A percentile compares a stretch with the other conserved stretches of the same genome.
Evolutionary conservation across 1,140 invertebrate species (phyloP).

Genomic region (Drosophila cardini): DNA sequence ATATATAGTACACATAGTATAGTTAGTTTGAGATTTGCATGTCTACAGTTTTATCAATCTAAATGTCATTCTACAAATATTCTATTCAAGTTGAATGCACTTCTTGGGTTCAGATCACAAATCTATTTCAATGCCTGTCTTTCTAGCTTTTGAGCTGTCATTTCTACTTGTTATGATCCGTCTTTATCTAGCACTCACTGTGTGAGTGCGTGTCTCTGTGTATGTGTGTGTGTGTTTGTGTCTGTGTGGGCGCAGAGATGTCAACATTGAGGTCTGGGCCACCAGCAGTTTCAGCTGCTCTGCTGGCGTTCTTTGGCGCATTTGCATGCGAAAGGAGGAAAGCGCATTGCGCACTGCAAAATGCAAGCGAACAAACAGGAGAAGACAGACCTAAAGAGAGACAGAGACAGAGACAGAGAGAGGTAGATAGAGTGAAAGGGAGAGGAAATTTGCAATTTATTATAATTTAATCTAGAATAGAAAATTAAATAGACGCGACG

Average conservation of each 20-base stretch:
- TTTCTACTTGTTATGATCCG: constrained; percentile 25
- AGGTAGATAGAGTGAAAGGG: constrained; percentile 20
- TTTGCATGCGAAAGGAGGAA: constrained; percentile 49
- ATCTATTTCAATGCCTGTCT: constrained; percentile 31
- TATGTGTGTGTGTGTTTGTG: background rate
- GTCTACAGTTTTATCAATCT: constrained; percentile 4
- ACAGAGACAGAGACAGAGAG: constrained; percentile 11
- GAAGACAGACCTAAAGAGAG: background rate
- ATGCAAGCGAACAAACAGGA: constrained; percentile 15
- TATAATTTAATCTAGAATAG: constrained; percentile 83
- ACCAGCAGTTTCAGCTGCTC: constrained; percentile 14
- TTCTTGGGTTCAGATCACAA: constrained; percentile 21
- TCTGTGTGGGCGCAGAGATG: constrained; percentile 46
- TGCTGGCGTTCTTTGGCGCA: constrained; percentile 1
- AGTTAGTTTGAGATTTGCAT: background rate
- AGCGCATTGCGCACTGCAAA: constrained; percentile 69
- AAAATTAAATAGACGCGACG: constrained; percentile 72
- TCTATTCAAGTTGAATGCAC: constrained; percentile 37
- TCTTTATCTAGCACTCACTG: background rate
- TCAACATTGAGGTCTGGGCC: constrained; percentile 50
- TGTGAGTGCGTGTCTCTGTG: background rate
- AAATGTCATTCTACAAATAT: constrained; percentile 6
- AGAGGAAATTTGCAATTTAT: constrained; percentile 72
- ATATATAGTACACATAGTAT: background rate
- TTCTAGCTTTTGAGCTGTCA: constrained; percentile 13